Evolutionary conservation across 2,797 vertebrate species (phyloP), one percentile per base, ranked within the genome.

Genomic region (Linurgus olivaceus): DNA sequence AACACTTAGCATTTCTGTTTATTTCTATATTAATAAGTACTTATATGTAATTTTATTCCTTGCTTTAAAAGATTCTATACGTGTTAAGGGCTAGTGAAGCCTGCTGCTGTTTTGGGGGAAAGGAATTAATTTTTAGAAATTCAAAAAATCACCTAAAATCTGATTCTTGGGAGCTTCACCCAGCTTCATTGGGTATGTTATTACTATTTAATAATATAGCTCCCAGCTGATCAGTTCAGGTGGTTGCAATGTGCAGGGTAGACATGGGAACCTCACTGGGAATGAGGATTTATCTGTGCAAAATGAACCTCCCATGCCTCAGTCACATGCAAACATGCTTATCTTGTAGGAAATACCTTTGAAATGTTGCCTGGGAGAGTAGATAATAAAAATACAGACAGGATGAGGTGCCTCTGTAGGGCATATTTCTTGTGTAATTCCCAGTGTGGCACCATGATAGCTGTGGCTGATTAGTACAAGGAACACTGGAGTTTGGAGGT

Each of bases 401-500:
- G 37, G 37, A 21, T 6, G 18, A 74, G 42, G 10, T 19, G 11
- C 19, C 13, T 54, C 18, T 67, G 13, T 14, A 38, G 33, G 24
- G 3, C 20, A 6, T 7, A 2, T 23, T 67, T 51, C 45, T 44
- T 68, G 33, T n/a, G 37, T 44, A 25, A 37, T 75, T 59, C 28
- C 28, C 17, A 31, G 12, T 15, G 40, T 78, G 71, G 24, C 15
- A 51, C 8, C 0, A 1, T 26, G 33, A 31, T 3, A 63, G 24
- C 25, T 73, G 52, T 35, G 17, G 33, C 8, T 72, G 45, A 19
- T 28, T 35, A n/a, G 20, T 24, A 24, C 7, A 29, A 84, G n/a
- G 31, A 70, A 35, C 8, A 54, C 4, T 19, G 31, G 18, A 1
- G 0, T 84, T 54, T 31, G 11, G 6, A 0, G 4, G 3, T 0